A percentile compares a stretch with the other conserved stretches of the same genome.
Evolutionary conservation across 1,140 invertebrate species (phyloP).

Genomic region (Mycetomoellerius zeteki): DNA sequence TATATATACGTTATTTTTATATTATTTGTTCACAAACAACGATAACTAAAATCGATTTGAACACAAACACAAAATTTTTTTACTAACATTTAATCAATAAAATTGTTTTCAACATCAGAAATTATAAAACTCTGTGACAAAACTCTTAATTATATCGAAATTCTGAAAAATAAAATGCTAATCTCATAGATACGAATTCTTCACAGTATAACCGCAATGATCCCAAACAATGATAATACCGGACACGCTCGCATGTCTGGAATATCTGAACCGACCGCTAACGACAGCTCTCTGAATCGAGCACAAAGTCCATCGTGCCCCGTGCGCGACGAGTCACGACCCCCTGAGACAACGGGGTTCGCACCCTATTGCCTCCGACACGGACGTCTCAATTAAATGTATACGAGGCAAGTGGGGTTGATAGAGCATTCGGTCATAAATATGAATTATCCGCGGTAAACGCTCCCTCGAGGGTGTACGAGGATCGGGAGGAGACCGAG

Average conservation of each 20-base stretch:
- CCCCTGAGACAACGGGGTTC: constrained; percentile 82
- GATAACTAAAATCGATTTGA: too few species aligned
- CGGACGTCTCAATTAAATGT: constrained; percentile 87
- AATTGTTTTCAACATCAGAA: background rate
- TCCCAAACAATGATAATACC: constrained; percentile 65
- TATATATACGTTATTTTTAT: too few species aligned
- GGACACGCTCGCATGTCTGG: constrained; percentile 37
- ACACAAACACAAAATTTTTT: too few species aligned
- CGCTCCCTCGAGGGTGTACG: constrained; percentile 80
- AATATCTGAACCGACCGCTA: constrained; percentile 66
- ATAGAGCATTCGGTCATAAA: constrained; percentile 86
- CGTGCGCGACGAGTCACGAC: constrained; percentile 68
- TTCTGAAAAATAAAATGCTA: background rate
- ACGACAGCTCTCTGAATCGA: constrained; percentile 65
- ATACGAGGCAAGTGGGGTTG: constrained; percentile 86
- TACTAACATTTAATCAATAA: background rate
- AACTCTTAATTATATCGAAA: background rate
- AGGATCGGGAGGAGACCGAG: constrained; percentile 62
- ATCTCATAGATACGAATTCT: background rate
- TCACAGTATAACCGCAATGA: constrained; percentile 16
- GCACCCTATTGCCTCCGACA: constrained; percentile 86
- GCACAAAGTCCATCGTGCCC: constrained; percentile 62
- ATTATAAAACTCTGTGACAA: background rate
- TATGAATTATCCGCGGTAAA: constrained; percentile 87
- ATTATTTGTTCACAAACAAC: too few species aligned